Evolutionary conservation across 2,113 vertebrate genomes (phyloP).

Genomic region (Ammodytes marinus): DNA sequence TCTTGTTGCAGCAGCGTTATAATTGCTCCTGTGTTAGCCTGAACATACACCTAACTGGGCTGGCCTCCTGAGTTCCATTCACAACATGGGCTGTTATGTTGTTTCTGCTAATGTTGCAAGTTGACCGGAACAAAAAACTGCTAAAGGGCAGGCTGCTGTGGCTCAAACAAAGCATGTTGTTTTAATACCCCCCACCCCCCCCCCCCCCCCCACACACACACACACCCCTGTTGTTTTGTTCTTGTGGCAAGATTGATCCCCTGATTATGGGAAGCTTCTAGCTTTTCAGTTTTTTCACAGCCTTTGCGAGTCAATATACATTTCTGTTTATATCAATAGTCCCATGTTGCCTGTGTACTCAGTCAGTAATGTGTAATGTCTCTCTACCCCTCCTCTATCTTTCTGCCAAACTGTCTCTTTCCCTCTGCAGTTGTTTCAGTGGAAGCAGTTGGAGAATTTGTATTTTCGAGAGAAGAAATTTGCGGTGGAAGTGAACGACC

Average conservation of each 20-base stretch:
- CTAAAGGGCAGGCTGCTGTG: conserved; percentile 17
- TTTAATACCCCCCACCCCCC: background rate
- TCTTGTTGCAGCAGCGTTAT: conserved; percentile 52
- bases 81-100: conserved; percentile 32
- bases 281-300: conserved; percentile 40
- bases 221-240: background rate
- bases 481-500: conserved; percentile 97
- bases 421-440: conserved; percentile 91
- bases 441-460: conserved; percentile 98
- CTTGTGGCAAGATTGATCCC: background rate
- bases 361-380: conserved; percentile 36
- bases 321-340: conserved; percentile 22
- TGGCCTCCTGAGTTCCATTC: conserved; percentile 34
- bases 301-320: conserved; percentile 9
- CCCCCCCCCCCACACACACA: no score
- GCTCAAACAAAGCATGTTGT: conserved; percentile 7
- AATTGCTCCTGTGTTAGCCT: conserved; percentile 43
- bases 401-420: conserved; percentile 26
- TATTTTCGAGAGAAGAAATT: conserved; percentile 99
- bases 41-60: conserved; percentile 49
- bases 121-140: background rate
- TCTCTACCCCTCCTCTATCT: conserved; percentile 7
- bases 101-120: conserved; percentile 40
- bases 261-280: background rate
- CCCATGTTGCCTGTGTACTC: conserved; percentile 41